A percentile compares a stretch with the other conserved stretches of the same genome.
Conservation (phyloP, 2,888 invertebrate genomes). For the Pristionchus mayeri region DNA sequence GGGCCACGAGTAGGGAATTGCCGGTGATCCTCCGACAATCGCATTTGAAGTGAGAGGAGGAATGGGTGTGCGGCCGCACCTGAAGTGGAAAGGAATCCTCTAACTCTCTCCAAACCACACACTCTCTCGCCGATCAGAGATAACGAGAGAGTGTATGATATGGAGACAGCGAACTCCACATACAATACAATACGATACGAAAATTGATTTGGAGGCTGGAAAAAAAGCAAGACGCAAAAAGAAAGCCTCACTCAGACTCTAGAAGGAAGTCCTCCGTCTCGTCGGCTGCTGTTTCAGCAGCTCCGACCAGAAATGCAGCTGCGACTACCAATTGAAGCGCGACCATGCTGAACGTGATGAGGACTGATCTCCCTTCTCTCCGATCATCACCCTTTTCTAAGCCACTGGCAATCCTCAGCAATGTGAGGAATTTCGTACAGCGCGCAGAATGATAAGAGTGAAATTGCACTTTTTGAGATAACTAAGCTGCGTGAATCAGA, state of each 20-base stretch:
- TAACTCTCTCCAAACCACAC: not conserved
- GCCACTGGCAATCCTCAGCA: not conserved
- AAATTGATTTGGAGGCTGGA: too few species aligned
- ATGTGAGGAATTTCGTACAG: slow-evolving; percentile 23
- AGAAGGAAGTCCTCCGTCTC: not conserved
- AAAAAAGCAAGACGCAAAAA: too few species aligned
- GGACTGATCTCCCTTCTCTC: not conserved
- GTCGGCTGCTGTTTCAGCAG: not conserved
- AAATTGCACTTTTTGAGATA: slow-evolving; percentile 21
- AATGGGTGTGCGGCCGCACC: slow-evolving; percentile 19
- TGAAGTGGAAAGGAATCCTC: not conserved
- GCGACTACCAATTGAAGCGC: not conserved
- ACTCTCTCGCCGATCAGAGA: not conserved
- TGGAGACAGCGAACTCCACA: too few species aligned
- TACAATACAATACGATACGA: too few species aligned
- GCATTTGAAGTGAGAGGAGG: not conserved
- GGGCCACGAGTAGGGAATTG: slow-evolving; percentile 25
- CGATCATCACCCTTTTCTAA: not conserved
- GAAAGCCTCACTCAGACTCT: not conserved
- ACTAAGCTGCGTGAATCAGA: not conserved
- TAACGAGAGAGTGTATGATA: too few species aligned
- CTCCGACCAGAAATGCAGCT: not conserved
- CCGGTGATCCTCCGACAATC: not conserved
- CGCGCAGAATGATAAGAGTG: not conserved
- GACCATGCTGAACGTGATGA: not conserved